These are phyloP conservation scores for Chrysaora quinquecirrha DNA, from an alignment of 30 jellyfish, hydroid and myxozoan genomes.

Conservation along the genomic window DNA sequence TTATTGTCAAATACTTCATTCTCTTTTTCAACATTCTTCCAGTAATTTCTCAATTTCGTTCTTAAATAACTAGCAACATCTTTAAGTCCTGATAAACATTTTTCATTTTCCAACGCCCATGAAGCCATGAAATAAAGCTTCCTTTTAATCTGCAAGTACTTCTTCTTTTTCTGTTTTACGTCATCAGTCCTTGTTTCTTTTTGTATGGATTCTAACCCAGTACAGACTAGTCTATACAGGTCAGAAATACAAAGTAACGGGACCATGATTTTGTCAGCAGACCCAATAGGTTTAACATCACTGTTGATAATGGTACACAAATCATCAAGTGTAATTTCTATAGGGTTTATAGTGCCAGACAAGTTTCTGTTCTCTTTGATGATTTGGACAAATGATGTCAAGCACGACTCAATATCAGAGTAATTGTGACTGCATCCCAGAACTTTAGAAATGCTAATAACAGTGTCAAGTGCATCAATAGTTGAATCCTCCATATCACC, in stretches of 20 bases:
- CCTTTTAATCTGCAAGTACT: conserved; percentile 24
- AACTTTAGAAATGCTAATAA: conserved; percentile 61
- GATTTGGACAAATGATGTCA: conserved; percentile 31
- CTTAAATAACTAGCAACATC: not conserved
- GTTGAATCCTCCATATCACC: conserved; percentile 78
- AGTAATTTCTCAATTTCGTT: conserved; percentile 20
- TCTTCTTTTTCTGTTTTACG: conserved; percentile 8
- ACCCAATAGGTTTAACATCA: not conserved
- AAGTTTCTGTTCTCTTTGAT: conserved; percentile 19
- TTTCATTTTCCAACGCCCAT: conserved; percentile 26
- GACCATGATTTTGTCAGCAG: not conserved
- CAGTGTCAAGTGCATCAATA: conserved; percentile 47
- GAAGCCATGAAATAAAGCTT: conserved; percentile 66
- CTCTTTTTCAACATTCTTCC: conserved; percentile 34
- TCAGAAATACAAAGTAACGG: conserved; percentile 54
- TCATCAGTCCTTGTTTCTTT: not conserved
- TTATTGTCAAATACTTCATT: conserved; percentile 38
- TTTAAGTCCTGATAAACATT: not conserved
- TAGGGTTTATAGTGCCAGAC: conserved; percentile 43
- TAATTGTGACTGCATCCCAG: conserved; percentile 24
- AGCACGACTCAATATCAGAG: conserved; percentile 36
- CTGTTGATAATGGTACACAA: conserved; percentile 11
- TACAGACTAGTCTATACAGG: conserved; percentile 48
- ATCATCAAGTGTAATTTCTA: conserved; percentile 48
- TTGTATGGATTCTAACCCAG: not conserved